phyloP scores from a whole-genome alignment of 2,797 vertebrate genomes.

The Cyclopterus lumpus region DNA sequence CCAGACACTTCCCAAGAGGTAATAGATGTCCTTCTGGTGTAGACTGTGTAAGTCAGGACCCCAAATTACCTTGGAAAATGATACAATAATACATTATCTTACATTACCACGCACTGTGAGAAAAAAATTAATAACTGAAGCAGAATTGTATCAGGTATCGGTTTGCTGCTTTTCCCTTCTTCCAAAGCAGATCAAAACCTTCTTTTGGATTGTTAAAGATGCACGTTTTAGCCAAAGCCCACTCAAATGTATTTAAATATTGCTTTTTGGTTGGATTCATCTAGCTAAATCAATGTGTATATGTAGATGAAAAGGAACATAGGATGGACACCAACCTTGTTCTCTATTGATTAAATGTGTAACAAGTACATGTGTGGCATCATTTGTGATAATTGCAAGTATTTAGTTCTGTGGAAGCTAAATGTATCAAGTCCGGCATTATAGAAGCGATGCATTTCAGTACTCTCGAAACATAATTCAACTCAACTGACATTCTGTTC shows the following conservation, averaged over 20 bases:
- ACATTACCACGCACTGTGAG: not conserved
- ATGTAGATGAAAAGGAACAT: not conserved
- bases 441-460: not conserved
- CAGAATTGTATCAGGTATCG: not conserved
- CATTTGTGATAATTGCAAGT: slow-evolving; percentile 1
- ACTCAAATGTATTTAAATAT: not conserved
- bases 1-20: not conserved
- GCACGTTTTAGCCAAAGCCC: not conserved
- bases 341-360: not conserved
- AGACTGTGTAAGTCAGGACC: not conserved
- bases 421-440: not conserved
- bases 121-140: not conserved
- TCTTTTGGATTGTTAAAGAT: not conserved
- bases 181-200: not conserved
- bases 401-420: slow-evolving; percentile 1
- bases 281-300: not conserved
- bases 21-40: not conserved
- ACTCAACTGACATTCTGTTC: too few species aligned
- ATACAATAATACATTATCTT: not conserved
- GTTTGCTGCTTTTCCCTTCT: not conserved
- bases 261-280: not conserved
- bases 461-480: too few species aligned
- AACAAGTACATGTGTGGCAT: not conserved
- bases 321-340: not conserved
- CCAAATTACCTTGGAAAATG: not conserved